Conservation (phyloP, 2,113 vertebrate genomes). For the Chionomys nivalis region DNA sequence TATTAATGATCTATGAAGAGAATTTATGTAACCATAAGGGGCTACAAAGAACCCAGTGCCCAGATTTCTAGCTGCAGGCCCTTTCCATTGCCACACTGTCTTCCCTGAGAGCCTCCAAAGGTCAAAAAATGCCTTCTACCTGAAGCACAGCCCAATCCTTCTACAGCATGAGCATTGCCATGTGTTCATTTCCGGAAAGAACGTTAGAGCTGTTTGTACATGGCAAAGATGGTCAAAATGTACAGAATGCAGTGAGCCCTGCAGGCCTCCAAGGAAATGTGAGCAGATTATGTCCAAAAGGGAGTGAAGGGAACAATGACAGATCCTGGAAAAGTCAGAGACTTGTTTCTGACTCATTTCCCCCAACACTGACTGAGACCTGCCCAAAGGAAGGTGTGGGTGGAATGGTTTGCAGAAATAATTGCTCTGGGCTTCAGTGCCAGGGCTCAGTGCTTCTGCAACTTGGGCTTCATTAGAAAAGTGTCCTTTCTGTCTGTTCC, state of each 20-base stretch:
- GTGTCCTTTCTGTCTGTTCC: background rate
- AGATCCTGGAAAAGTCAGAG: background rate
- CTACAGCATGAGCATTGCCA: background rate
- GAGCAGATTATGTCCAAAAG: background rate
- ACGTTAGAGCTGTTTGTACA: background rate
- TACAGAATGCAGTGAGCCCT: background rate
- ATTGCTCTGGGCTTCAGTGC: constrained; percentile 5
- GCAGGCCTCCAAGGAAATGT: background rate
- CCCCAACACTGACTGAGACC: background rate
- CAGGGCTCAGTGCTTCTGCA: background rate
- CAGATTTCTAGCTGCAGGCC: background rate
- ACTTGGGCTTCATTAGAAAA: background rate
- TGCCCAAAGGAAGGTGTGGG: background rate
- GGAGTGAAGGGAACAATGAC: background rate
- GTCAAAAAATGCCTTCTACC: background rate
- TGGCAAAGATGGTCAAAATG: background rate
- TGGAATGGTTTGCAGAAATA: background rate
- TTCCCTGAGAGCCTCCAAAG: background rate
- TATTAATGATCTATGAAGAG: background rate
- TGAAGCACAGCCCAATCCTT: background rate
- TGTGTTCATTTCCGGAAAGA: background rate
- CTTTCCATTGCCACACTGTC: background rate
- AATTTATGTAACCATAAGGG: background rate
- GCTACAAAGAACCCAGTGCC: background rate
- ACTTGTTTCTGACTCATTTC: background rate